phyloP scores from a whole-genome alignment of 37 sponge, comb jelly and placozoan genomes.

The Oscarella lobularis region DNA sequence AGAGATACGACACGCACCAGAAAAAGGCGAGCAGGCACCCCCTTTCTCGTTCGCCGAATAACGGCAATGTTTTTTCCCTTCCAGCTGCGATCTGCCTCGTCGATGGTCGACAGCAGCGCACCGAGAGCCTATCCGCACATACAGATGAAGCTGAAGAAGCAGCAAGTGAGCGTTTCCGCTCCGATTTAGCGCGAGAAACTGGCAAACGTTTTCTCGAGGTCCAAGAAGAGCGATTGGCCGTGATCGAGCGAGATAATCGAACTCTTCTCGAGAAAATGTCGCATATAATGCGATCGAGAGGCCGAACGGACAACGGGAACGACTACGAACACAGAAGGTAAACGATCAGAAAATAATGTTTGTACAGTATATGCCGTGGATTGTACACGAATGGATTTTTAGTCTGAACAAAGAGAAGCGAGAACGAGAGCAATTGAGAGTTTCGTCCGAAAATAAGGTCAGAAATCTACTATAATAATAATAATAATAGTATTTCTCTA shows the following conservation, averaged over 20 bases:
- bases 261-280: constrained; percentile 30
- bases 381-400: background rate
- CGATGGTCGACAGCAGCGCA: constrained; percentile 12
- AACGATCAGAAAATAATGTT: background rate
- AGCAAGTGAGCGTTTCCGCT: constrained; percentile 4
- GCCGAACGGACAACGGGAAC: constrained; percentile 26
- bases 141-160: constrained; percentile 14
- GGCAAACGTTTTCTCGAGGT: constrained; percentile 5
- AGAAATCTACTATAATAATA: too few species aligned
- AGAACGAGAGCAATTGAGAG: constrained; percentile 15
- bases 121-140: constrained; percentile 11
- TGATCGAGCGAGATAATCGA: constrained; percentile 25
- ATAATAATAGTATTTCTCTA: too few species aligned
- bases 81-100: constrained; percentile 5
- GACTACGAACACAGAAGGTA: constrained; percentile 30
- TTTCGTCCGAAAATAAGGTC: constrained; percentile 25
- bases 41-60: too few species aligned
- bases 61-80: too few species aligned
- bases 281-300: constrained; percentile 23
- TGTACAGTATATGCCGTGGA: background rate
- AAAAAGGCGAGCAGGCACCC: background rate
- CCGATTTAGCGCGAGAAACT: background rate
- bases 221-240: constrained; percentile 21
- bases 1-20: constrained; percentile 5
- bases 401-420: constrained; percentile 24